A percentile compares a stretch with the other conserved stretches of the same genome.
phyloP scores from a whole-genome alignment of 2,888 invertebrate species.

The Drosophila borealis region DNA sequence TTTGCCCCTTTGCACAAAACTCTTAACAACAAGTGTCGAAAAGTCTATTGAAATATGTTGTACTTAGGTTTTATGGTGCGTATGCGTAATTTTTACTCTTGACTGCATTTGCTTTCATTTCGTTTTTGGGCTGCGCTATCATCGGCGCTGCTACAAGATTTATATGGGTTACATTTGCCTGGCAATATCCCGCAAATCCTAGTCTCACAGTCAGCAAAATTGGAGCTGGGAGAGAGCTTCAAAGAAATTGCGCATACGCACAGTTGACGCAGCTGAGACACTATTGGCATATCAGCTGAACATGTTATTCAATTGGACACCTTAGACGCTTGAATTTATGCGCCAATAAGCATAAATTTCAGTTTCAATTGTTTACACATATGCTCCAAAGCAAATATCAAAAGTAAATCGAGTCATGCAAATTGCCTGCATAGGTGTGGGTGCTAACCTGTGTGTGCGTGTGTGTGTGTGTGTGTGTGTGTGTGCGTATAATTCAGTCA shows the following conservation, averaged over 20 bases:
- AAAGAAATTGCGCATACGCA: conserved; percentile 52
- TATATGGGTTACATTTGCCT: conserved; percentile 64
- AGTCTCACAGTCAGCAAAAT: conserved; percentile 37
- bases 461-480: not conserved
- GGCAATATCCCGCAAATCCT: not conserved
- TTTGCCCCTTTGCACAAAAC: not conserved
- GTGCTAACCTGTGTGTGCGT: not conserved
- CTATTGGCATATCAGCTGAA: conserved; percentile 11
- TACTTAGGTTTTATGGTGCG: conserved; percentile 79
- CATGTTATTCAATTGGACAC: conserved; percentile 55
- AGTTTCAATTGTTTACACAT: conserved; percentile 67
- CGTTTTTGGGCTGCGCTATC: conserved; percentile 54
- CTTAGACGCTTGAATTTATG: conserved; percentile 66
- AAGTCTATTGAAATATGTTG: conserved; percentile 79
- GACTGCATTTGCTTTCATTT: conserved; percentile 73
- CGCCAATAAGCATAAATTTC: conserved; percentile 69
- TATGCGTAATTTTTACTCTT: conserved; percentile 80
- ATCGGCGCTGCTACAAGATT: conserved; percentile 55
- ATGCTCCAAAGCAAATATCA: conserved; percentile 52
- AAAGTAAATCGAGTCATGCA: conserved; percentile 44
- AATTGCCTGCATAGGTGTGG: conserved; percentile 3
- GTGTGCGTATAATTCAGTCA: conserved; percentile 9
- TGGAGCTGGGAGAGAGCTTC: conserved; percentile 22
- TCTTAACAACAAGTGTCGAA: conserved; percentile 65
- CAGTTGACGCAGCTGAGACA: conserved; percentile 27